Evolutionary conservation across 2,888 invertebrate species (phyloP).

Genomic region (Calameuta idolon): DNA sequence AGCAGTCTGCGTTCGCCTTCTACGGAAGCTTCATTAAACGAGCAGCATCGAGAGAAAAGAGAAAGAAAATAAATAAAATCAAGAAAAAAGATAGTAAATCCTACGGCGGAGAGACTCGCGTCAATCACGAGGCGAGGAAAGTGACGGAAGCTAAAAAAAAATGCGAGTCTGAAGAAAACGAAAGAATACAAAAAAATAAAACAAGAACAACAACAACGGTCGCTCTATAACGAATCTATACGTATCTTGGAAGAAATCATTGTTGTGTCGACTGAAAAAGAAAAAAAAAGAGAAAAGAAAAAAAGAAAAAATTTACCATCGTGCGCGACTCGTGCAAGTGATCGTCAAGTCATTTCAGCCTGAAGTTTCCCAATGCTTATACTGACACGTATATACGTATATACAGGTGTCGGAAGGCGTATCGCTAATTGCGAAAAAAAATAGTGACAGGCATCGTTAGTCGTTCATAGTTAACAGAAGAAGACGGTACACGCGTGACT

Average conservation of each 20-base stretch:
- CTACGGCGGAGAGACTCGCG: conserved; percentile 3
- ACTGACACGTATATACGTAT: neutral
- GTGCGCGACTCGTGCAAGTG: neutral
- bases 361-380: neutral
- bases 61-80: conserved; percentile 15
- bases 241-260: neutral
- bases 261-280: neutral
- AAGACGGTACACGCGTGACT: neutral
- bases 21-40: conserved; percentile 50
- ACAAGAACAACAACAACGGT: neutral
- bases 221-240: neutral
- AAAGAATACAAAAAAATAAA: neutral
- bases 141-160: too few relatives aligned
- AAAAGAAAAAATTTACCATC: neutral
- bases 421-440: neutral
- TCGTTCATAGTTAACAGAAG: neutral
- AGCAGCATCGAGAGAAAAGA: conserved; percentile 2
- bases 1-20: conserved; percentile 58
- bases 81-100: neutral
- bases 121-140: neutral
- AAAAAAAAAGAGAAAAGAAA: too few relatives aligned
- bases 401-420: neutral
- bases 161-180: neutral
- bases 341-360: neutral
- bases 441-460: neutral